Percentiles rank a stretch among this genome's conserved stretches.
These are phyloP conservation scores for Polydesmus complanatus DNA, from an alignment of 2,888 invertebrate genomes.

Conservation along the genomic window DNA sequence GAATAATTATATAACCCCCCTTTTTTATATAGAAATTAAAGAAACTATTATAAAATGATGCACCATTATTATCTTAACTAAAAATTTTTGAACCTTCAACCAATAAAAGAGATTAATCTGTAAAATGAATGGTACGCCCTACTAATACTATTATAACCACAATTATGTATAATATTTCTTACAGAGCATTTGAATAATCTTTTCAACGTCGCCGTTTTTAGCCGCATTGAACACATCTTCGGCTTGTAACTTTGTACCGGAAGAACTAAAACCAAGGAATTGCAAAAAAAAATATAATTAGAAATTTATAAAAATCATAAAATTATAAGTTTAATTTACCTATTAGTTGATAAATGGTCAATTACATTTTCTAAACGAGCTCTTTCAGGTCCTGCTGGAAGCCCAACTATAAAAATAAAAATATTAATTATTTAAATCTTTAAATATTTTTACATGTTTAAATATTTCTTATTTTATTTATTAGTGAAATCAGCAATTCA, in stretches of 20 bases:
- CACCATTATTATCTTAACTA: too few species aligned
- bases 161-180: constrained; percentile 19
- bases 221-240: constrained; percentile 42
- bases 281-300: neutral
- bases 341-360: constrained; percentile 25
- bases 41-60: too few species aligned
- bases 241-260: too few species aligned
- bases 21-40: too few species aligned
- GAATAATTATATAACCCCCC: too few species aligned
- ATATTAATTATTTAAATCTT: too few species aligned
- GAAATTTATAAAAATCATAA: neutral
- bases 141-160: neutral
- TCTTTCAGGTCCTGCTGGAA: constrained; percentile 34
- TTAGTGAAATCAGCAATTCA: neutral
- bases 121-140: too few species aligned
- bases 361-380: constrained; percentile 34
- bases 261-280: neutral
- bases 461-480: too few species aligned
- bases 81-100: too few species aligned
- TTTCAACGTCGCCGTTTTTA: constrained; percentile 45
- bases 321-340: constrained; percentile 22
- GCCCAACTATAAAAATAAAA: constrained; percentile 29
- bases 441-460: too few species aligned
- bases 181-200: constrained; percentile 47
- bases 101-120: too few species aligned